phyloP scores from a whole-genome alignment of 2,888 invertebrate genomes.

The Rhyacophila evoluta region DNA sequence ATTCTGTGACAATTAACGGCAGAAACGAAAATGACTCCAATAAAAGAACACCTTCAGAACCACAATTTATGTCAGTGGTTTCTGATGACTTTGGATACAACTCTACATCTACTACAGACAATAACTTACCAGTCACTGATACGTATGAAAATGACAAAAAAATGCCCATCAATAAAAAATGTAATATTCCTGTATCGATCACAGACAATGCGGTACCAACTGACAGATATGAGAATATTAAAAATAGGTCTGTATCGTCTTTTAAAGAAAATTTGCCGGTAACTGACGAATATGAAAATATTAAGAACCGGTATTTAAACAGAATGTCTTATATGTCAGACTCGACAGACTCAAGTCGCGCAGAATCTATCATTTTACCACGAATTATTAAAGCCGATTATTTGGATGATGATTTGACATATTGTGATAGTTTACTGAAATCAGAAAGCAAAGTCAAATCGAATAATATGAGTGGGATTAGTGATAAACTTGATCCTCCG shows the following conservation, averaged over 20 bases:
- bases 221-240: too few relatives aligned
- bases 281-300: conserved; percentile 60
- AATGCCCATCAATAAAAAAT: too few relatives aligned
- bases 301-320: conserved; percentile 64
- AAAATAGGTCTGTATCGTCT: too few relatives aligned
- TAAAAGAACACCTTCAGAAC: not conserved
- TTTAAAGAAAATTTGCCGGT: not conserved
- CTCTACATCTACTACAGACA: not conserved
- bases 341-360: not conserved
- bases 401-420: conserved; percentile 31
- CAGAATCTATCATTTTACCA: not conserved
- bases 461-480: too few relatives aligned
- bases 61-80: not conserved
- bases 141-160: too few relatives aligned
- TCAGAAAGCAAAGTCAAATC: too few relatives aligned
- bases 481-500: not conserved
- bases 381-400: conserved; percentile 26
- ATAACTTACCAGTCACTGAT: too few relatives aligned
- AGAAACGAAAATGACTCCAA: not conserved
- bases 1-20: not conserved
- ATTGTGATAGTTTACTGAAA: conserved; percentile 32
- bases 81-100: not conserved
- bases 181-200: too few relatives aligned
- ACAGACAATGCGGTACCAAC: too few relatives aligned
- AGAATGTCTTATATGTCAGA: conserved; percentile 62